phyloP scores from a whole-genome alignment of 2,113 vertebrate species.

The Raja brachyura region DNA sequence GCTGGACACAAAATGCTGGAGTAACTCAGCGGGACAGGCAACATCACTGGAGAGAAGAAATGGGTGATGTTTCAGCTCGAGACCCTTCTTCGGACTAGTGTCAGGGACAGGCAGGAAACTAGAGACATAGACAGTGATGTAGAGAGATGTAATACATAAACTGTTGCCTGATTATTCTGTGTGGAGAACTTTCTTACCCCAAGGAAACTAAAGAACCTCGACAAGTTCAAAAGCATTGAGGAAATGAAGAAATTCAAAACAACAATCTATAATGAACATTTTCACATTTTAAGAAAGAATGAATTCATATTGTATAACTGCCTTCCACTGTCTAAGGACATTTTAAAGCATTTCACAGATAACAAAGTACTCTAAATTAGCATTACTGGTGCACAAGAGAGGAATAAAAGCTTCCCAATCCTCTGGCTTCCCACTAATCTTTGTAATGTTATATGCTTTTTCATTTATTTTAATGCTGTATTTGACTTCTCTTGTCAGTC shows the following conservation, averaged over 20 bases:
- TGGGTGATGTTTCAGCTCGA: too few species aligned
- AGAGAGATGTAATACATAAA: too few species aligned
- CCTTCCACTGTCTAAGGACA: background rate
- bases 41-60: too few species aligned
- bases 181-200: background rate
- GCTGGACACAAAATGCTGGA: too few species aligned
- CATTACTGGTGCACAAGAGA: background rate
- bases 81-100: too few species aligned
- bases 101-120: too few species aligned
- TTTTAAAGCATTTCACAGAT: background rate
- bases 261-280: background rate
- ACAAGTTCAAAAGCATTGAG: background rate
- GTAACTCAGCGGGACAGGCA: too few species aligned
- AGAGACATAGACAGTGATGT: too few species aligned
- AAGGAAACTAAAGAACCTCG: background rate
- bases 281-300: background rate
- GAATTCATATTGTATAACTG: background rate
- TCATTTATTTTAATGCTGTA: too few species aligned
- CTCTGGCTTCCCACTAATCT: too few species aligned
- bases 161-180: background rate
- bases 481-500: too few species aligned
- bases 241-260: background rate
- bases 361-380: background rate
- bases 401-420: background rate
- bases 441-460: too few species aligned